phyloP scores from a whole-genome alignment of 2,888 invertebrate species.

The Balanococcus diminutus region DNA sequence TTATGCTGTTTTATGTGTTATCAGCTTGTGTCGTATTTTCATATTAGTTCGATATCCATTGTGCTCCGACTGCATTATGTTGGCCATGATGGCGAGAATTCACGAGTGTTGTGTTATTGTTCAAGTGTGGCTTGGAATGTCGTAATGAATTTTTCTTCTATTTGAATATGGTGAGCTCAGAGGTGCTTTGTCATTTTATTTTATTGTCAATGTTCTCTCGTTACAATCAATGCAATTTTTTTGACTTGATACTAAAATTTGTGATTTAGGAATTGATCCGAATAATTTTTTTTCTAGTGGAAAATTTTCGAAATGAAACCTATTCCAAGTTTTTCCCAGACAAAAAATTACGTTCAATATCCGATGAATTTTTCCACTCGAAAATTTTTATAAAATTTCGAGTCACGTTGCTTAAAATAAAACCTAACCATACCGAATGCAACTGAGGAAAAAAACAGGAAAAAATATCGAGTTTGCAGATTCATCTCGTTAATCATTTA shows the following conservation, averaged over 20 bases:
- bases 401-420: not conserved
- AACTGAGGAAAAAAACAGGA: not conserved
- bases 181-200: not conserved
- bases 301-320: not conserved
- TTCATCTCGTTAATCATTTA: conserved; percentile 23
- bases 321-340: not conserved
- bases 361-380: not conserved
- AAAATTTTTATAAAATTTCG: not conserved
- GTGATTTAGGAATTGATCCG: no score
- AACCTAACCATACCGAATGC: not conserved
- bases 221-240: not conserved
- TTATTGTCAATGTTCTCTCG: not conserved
- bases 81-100: not conserved
- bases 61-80: not conserved
- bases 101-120: not conserved
- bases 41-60: not conserved
- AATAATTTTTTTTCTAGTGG: no score
- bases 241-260: no score
- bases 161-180: not conserved
- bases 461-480: not conserved
- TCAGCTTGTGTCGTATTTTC: not conserved
- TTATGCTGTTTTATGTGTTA: not conserved
- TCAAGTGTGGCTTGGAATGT: not conserved
- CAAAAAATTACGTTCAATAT: not conserved
- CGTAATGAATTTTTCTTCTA: not conserved